Conservation (phyloP, 2,113 vertebrate genomes). For the Gasterosteus nipponicus region DNA sequence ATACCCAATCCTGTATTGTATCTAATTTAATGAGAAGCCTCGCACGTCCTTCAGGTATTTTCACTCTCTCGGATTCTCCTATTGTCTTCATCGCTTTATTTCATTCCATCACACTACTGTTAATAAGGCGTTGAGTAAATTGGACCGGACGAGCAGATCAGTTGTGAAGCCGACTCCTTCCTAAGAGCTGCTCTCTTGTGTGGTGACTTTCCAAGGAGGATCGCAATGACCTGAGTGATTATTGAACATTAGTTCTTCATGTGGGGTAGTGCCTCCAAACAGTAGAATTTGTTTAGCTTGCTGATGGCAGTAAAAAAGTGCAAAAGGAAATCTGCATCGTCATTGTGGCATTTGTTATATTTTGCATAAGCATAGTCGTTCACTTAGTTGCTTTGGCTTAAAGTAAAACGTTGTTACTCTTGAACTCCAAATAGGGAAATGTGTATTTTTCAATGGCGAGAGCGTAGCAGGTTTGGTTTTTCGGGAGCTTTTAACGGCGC, state of each 20-base stretch:
- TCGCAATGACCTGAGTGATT: slow-evolving; percentile 45
- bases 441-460: not conserved
- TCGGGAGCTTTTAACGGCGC: not conserved
- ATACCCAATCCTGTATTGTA: slow-evolving; percentile 31
- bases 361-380: not conserved
- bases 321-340: not conserved
- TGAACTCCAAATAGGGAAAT: slow-evolving; percentile 10
- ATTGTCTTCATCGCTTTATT: not conserved
- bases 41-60: not conserved
- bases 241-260: slow-evolving; percentile 35
- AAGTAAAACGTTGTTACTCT: not conserved
- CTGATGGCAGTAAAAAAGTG: not conserved
- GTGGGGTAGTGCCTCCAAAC: not conserved
- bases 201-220: slow-evolving; percentile 43
- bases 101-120: slow-evolving; percentile 12
- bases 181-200: slow-evolving; percentile 24
- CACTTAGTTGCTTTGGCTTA: not conserved
- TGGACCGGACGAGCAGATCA: slow-evolving; percentile 11
- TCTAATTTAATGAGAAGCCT: slow-evolving; percentile 46
- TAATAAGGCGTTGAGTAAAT: slow-evolving; percentile 20
- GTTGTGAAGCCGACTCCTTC: slow-evolving; percentile 18
- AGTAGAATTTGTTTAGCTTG: not conserved
- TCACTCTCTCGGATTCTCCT: not conserved
- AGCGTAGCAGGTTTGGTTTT: not conserved
- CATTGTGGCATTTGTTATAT: not conserved